Evolutionary conservation across 2,797 vertebrate species (phyloP).

Genomic region (Discoglossus pictus): DNA sequence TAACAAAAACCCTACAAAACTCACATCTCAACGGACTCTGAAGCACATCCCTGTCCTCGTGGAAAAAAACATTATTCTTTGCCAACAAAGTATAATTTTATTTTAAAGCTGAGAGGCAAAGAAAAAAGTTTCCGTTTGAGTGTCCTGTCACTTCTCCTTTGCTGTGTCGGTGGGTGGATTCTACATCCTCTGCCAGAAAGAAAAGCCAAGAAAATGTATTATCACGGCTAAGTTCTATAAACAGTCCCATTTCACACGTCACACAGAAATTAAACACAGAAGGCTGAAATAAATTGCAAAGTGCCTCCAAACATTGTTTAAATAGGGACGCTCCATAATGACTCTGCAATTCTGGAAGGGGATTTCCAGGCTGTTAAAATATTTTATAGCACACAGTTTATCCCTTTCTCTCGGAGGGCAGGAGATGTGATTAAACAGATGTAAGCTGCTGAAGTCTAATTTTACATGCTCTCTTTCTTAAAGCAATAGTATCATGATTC

Average conservation of each 20-base stretch:
- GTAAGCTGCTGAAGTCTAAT: no score
- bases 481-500: no score
- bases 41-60: conserved; percentile 31
- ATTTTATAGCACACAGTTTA: no score
- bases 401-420: no score
- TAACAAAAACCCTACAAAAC: conserved; percentile 24
- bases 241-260: conserved; percentile 47
- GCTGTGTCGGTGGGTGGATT: conserved; percentile 44
- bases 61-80: no score
- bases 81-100: conserved; percentile 47
- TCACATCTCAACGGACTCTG: conserved; percentile 23
- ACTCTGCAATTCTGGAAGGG: conserved; percentile 18
- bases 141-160: conserved; percentile 45
- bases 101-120: conserved; percentile 31
- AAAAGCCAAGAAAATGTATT: conserved; percentile 44
- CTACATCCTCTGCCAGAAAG: conserved; percentile 36
- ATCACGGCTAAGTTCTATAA: conserved; percentile 46
- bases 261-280: conserved; percentile 42
- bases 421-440: no score
- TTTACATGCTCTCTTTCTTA: no score
- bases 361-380: neutral
- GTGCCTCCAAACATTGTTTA: conserved; percentile 40
- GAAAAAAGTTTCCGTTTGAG: conserved; percentile 37
- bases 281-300: conserved; percentile 34
- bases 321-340: conserved; percentile 38